Percentiles rank a stretch among this genome's conserved stretches.
These are phyloP conservation scores for Sapajus apella DNA, from an alignment of 2,113 vertebrate species.

Conservation along the genomic window DNA sequence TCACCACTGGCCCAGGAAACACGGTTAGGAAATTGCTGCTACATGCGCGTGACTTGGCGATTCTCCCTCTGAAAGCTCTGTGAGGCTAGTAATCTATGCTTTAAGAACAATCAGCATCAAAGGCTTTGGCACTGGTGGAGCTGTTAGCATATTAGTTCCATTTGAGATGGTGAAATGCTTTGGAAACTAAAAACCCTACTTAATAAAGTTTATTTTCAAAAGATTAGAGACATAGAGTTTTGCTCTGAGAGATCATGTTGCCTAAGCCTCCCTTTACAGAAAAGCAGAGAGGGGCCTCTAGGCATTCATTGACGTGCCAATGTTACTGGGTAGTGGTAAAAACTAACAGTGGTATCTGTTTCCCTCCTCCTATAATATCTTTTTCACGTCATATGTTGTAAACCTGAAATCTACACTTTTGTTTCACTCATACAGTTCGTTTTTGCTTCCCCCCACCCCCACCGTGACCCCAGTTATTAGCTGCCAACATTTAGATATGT, in stretches of 20 bases:
- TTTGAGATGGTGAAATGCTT: constrained; percentile 14
- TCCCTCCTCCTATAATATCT: neutral
- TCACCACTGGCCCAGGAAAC: fast-evolving
- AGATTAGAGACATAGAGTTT: neutral
- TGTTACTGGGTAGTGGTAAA: fast-evolving
- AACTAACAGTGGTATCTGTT: fast-evolving
- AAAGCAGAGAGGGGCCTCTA: fast-evolving
- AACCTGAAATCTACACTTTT: neutral
- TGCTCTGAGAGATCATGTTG: neutral
- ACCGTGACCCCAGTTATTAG: neutral
- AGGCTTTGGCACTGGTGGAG: neutral
- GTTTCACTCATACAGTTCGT: fast-evolving
- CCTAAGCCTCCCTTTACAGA: neutral
- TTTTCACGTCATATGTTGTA: neutral
- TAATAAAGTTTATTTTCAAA: constrained; percentile 19
- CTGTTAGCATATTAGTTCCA: constrained; percentile 10
- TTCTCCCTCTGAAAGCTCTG: neutral
- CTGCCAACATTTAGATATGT: neutral
- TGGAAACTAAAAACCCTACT: neutral
- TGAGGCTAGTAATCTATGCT: constrained; percentile 16
- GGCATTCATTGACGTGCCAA: neutral
- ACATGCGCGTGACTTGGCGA: neutral
- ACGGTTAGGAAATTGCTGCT: neutral
- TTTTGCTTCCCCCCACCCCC: neutral
- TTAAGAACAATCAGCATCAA: neutral